Percentiles rank a stretch among this genome's conserved stretches.
Evolutionary conservation across 64 coral and sea anemone genomes (phyloP).

Genomic region (Stichodactyla helianthus): DNA sequence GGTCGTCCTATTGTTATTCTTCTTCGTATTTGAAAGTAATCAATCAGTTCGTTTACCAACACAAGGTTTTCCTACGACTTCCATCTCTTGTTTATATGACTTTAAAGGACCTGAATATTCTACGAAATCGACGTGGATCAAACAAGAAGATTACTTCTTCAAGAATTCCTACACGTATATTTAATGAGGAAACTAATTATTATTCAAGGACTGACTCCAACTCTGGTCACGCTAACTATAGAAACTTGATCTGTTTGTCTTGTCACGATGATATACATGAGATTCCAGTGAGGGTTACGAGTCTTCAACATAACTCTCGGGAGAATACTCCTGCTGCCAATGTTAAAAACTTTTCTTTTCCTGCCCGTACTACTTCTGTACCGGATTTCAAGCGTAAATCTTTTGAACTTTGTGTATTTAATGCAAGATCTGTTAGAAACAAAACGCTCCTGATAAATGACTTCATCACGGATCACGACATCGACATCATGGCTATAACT

Average conservation of each 20-base stretch:
- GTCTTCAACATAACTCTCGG: background rate
- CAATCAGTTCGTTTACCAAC: background rate
- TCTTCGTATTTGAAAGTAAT: background rate
- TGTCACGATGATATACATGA: background rate
- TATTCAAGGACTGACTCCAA: background rate
- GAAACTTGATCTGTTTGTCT: background rate
- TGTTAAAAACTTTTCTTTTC: background rate
- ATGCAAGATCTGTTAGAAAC: slow-evolving; percentile 8
- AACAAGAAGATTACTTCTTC: background rate
- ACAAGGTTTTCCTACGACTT: background rate
- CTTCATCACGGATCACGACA: background rate
- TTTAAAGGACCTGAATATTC: background rate
- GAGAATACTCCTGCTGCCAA: background rate
- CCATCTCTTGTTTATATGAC: background rate
- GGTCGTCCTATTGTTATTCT: background rate
- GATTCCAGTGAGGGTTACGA: slow-evolving; percentile 1
- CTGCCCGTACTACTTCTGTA: background rate
- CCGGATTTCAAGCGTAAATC: background rate
- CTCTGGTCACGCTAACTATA: background rate
- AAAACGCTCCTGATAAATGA: slow-evolving; percentile 1
- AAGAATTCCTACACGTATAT: background rate
- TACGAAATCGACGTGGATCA: background rate
- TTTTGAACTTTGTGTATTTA: background rate
- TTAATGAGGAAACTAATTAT: background rate
- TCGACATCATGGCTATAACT: background rate